Percentiles rank a stretch among this genome's conserved stretches.
These are phyloP conservation scores for Rhinogobio ventralis DNA, from an alignment of 2,797 vertebrate species.

Conservation along the genomic window DNA sequence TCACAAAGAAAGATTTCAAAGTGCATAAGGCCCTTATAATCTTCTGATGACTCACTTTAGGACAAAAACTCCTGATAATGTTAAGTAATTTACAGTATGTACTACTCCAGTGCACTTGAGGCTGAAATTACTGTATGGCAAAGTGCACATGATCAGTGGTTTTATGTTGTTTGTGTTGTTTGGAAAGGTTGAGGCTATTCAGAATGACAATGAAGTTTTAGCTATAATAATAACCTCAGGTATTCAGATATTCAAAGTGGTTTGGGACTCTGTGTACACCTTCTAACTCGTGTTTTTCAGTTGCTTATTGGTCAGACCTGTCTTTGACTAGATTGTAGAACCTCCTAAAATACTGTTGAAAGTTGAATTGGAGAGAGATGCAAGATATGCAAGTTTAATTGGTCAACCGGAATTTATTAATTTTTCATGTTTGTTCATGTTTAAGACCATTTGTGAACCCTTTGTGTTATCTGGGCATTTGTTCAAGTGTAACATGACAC, in stretches of 20 bases:
- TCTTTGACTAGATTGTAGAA: background rate
- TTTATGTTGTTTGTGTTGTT: conserved; percentile 8
- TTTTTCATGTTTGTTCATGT: background rate
- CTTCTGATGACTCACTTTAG: background rate
- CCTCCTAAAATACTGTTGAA: background rate
- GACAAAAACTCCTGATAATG: too few relatives aligned
- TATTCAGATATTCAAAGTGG: background rate
- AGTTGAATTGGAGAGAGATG: background rate
- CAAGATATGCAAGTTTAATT: background rate
- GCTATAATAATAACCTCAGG: background rate
- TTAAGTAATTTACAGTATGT: background rate
- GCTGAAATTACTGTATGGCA: background rate
- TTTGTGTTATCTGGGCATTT: background rate
- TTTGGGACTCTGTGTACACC: too few relatives aligned
- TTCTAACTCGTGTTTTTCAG: background rate
- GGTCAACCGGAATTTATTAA: background rate
- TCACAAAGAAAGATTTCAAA: background rate
- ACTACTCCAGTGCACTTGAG: background rate
- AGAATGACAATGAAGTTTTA: background rate
- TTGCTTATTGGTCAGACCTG: background rate
- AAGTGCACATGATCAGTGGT: conserved; percentile 7
- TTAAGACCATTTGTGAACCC: background rate
- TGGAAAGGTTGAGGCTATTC: background rate
- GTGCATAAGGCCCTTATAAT: background rate
- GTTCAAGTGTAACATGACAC: background rate